Evolutionary conservation across 2,113 vertebrate genomes (phyloP).

Genomic region (Emberiza fucata): DNA sequence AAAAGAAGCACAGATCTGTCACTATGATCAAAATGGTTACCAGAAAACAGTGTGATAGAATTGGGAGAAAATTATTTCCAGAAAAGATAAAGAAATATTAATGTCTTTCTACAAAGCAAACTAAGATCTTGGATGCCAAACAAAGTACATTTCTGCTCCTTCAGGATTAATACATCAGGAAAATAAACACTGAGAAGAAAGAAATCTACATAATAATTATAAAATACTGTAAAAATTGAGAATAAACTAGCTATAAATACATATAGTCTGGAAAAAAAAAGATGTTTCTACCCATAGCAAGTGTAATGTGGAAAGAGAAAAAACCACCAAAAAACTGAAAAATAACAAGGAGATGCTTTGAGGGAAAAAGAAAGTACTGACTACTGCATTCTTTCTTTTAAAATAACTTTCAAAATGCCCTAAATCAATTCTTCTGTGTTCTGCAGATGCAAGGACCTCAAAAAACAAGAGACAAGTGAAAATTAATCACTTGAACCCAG

Average conservation of each 20-base stretch:
- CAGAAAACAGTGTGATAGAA: background rate
- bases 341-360: background rate
- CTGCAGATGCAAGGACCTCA: background rate
- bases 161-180: background rate
- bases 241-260: background rate
- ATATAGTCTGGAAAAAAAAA: background rate
- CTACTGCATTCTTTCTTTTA: background rate
- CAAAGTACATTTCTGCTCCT: background rate
- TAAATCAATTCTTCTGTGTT: background rate
- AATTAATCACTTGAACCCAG: background rate
- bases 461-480: background rate
- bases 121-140: background rate
- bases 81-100: background rate
- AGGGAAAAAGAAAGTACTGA: background rate
- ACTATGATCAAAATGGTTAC: background rate
- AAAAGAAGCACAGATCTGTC: background rate
- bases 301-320: background rate
- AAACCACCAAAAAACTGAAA: background rate
- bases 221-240: background rate
- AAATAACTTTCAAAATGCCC: background rate
- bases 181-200: background rate
- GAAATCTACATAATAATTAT: background rate
- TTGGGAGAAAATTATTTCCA: background rate
- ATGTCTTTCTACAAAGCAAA: background rate
- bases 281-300: background rate